phyloP scores from a whole-genome alignment of 2,113 vertebrate genomes.

The Percopsis transmontana region DNA sequence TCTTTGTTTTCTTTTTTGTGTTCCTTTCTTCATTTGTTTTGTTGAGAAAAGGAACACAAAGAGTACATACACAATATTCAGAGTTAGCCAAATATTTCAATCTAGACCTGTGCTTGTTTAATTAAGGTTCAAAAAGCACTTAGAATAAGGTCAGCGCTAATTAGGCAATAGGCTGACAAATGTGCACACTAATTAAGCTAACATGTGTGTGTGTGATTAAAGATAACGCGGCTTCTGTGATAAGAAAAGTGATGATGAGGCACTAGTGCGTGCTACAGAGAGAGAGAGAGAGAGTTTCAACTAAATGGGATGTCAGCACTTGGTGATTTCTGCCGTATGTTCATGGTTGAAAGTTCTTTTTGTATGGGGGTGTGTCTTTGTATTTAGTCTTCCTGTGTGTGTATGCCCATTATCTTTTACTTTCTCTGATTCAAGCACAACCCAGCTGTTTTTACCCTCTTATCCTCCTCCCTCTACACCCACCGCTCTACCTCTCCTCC shows the following conservation, averaged over 20 bases:
- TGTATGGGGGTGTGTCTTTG: not conserved
- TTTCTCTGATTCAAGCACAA: constrained; percentile 55
- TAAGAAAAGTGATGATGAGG: constrained; percentile 69
- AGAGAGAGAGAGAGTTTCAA: not conserved
- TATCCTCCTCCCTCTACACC: constrained; percentile 37
- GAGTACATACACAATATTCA: too few species aligned
- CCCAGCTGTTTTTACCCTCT: constrained; percentile 48
- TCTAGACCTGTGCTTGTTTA: constrained; percentile 41
- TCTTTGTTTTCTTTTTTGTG: not conserved
- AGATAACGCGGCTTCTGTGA: constrained; percentile 67
- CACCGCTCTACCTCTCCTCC: constrained; percentile 43
- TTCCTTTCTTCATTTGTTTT: not conserved
- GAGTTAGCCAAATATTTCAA: constrained; percentile 53
- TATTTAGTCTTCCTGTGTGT: not conserved
- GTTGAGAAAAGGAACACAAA: too few species aligned
- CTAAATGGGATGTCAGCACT: not conserved
- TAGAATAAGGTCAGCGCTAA: constrained; percentile 74
- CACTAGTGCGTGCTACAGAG: constrained; percentile 25
- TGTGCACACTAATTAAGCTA: constrained; percentile 70
- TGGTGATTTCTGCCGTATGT: not conserved
- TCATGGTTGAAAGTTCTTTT: not conserved
- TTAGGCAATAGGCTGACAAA: constrained; percentile 73
- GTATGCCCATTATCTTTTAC: constrained; percentile 54
- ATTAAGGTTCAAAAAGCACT: constrained; percentile 60
- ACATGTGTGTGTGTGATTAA: constrained; percentile 71